Percentiles rank a stretch among this genome's conserved stretches.
These are phyloP conservation scores for Rhombomys opimus DNA, from an alignment of 2,113 vertebrate species.

Conservation along the genomic window DNA sequence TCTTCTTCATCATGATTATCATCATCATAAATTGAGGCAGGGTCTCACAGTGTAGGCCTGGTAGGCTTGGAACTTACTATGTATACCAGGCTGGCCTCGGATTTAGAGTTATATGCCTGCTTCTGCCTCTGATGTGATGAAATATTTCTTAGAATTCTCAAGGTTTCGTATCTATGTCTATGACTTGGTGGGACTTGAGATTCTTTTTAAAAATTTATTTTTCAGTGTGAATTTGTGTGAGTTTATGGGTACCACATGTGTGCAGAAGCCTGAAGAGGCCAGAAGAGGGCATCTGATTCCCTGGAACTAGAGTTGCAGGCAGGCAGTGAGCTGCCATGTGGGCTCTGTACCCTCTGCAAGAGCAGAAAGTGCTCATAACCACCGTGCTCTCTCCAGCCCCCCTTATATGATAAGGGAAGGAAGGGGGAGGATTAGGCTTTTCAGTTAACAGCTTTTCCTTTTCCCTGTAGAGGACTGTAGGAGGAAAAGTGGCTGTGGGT, in stretches of 20 bases:
- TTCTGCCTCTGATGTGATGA: neutral
- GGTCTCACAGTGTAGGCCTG: neutral
- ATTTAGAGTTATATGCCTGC: neutral
- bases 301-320: neutral
- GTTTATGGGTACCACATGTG: neutral
- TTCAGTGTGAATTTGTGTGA: neutral
- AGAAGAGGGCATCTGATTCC: neutral
- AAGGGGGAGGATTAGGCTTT: neutral
- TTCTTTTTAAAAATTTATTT: neutral
- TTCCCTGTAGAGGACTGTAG: slow-evolving; percentile 85
- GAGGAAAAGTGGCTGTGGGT: slow-evolving; percentile 82
- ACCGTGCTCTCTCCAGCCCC: neutral
- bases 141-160: neutral
- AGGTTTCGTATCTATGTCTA: neutral
- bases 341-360: neutral
- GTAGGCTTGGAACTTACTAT: neutral
- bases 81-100: neutral
- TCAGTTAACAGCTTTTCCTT: slow-evolving; percentile 23
- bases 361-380: neutral
- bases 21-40: neutral
- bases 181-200: neutral
- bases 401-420: neutral
- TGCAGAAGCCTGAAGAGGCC: neutral
- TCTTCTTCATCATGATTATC: too few relatives aligned
- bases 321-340: too few relatives aligned